Evolutionary conservation across 92 coral and sea anemone genomes (phyloP).

Genomic region (Scolanthus callimorphus): DNA sequence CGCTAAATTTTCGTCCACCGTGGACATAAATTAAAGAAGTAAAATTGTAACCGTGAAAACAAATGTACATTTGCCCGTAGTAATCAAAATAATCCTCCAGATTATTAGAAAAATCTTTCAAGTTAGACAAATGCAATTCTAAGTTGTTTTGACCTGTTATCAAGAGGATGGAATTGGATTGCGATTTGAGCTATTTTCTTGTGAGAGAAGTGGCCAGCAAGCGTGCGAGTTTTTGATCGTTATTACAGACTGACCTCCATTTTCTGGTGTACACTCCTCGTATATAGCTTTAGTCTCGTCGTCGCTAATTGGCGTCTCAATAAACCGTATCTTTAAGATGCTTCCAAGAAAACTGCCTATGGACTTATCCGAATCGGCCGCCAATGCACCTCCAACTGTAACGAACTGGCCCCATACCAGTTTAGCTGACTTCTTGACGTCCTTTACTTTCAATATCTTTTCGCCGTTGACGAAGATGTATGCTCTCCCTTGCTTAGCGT

Average conservation of each 20-base stretch:
- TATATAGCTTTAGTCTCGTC: slow-evolving; percentile 7
- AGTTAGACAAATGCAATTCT: no score
- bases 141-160: no score
- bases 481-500: slow-evolving; percentile 49
- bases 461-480: slow-evolving; percentile 62
- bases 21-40: no score
- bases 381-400: slow-evolving; percentile 43
- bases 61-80: no score
- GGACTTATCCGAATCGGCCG: slow-evolving; percentile 26
- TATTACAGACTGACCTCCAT: slow-evolving; percentile 13
- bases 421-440: slow-evolving; percentile 37
- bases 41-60: no score
- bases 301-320: slow-evolving; percentile 24
- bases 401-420: slow-evolving; percentile 53
- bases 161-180: no score
- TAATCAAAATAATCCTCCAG: no score
- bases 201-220: no score
- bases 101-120: no score
- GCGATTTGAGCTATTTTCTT: no score
- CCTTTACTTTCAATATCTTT: slow-evolving; percentile 28
- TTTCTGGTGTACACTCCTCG: slow-evolving; percentile 12
- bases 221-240: no score
- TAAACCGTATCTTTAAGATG: slow-evolving; percentile 30
- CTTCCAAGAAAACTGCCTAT: slow-evolving; percentile 18
- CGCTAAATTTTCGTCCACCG: no score